Conservation (phyloP, 1,140 invertebrate species). For the Drosophila rhopaloa region DNA sequence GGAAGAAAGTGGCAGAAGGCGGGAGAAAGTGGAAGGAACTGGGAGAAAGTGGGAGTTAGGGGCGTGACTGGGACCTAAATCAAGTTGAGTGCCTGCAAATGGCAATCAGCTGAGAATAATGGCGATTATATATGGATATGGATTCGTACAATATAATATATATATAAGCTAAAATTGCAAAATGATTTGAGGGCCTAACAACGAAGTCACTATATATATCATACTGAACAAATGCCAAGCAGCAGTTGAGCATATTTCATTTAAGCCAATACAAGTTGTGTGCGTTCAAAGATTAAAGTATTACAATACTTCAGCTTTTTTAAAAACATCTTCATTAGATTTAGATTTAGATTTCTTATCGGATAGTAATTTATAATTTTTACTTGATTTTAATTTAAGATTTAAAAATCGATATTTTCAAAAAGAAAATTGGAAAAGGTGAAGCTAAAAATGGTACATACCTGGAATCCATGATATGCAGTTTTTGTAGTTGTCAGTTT, state of each 20-base stretch:
- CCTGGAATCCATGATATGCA: background rate
- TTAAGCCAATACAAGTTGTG: too few relatives aligned
- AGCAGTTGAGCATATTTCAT: background rate
- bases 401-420: too few relatives aligned
- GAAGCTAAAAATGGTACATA: too few relatives aligned
- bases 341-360: too few relatives aligned
- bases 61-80: constrained; percentile 50
- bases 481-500: background rate
- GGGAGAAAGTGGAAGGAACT: background rate
- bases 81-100: constrained; percentile 56
- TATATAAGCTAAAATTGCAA: constrained; percentile 10
- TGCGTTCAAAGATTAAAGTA: too few relatives aligned
- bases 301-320: too few relatives aligned
- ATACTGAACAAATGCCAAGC: background rate
- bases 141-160: constrained; percentile 14
- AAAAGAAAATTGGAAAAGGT: too few relatives aligned
- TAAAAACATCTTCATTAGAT: too few relatives aligned
- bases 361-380: too few relatives aligned
- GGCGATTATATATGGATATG: constrained; percentile 35
- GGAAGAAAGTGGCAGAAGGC: background rate
- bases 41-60: constrained; percentile 1
- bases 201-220: background rate
- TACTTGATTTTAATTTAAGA: too few relatives aligned
- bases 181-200: constrained; percentile 2
- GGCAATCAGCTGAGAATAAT: constrained; percentile 59